A percentile compares a stretch with the other conserved stretches of the same genome.
Conservation (phyloP, 2,888 invertebrate species). For the Metalampra italica region DNA sequence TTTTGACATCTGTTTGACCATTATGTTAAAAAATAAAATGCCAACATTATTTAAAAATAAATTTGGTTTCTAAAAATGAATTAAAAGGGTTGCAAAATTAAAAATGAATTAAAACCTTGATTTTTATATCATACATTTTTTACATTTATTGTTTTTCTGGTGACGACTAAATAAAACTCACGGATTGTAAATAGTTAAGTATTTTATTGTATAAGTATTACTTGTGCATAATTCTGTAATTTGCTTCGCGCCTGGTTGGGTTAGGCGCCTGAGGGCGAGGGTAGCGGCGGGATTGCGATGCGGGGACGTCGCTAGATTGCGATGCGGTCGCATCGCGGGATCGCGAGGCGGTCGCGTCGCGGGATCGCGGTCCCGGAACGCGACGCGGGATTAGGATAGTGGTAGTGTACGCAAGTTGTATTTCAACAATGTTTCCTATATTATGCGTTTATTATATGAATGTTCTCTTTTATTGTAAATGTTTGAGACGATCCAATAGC, state of each 20-base stretch:
- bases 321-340: not conserved
- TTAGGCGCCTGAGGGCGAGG: conserved; percentile 8
- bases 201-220: conserved; percentile 68
- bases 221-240: conserved; percentile 61
- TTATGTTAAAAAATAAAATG: too few species aligned
- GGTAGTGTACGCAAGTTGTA: conserved; percentile 54
- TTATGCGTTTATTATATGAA: conserved; percentile 75
- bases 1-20: too few species aligned
- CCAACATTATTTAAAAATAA: too few species aligned
- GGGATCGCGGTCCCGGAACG: not conserved
- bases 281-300: conserved; percentile 5
- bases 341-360: not conserved
- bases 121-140: too few species aligned
- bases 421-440: conserved; percentile 72
- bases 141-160: conserved; percentile 21
- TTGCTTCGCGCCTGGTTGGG: conserved; percentile 63
- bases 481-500: conserved; percentile 61
- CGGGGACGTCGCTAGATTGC: too few species aligned
- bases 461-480: conserved; percentile 77
- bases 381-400: conserved; percentile 29
- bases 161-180: conserved; percentile 20
- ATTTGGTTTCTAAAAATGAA: too few species aligned
- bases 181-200: conserved; percentile 66
- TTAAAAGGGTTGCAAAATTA: too few species aligned
- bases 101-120: too few species aligned